phyloP scores from a whole-genome alignment of 2,113 vertebrate species.

The Carettochelys insculpta region DNA sequence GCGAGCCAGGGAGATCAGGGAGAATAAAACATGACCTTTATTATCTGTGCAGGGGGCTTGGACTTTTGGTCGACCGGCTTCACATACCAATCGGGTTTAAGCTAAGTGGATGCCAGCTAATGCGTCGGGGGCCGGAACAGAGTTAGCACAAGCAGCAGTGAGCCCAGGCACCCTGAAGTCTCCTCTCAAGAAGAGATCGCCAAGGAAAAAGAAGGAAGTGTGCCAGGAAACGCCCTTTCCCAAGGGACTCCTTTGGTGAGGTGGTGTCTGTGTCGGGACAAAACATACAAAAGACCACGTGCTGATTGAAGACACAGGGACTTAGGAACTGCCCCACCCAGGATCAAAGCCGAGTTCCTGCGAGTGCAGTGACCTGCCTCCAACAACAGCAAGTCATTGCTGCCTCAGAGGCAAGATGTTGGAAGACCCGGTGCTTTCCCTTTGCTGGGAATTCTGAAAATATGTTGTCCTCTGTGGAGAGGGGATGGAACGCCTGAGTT shows the following conservation, averaged over 20 bases:
- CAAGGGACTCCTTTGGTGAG: not conserved
- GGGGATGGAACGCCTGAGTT: not conserved
- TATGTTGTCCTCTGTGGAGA: not conserved
- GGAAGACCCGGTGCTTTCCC: not conserved
- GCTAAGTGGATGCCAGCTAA: conserved; percentile 68
- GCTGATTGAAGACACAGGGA: not conserved
- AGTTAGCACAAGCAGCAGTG: conserved; percentile 63
- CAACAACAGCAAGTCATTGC: not conserved
- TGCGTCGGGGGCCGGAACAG: conserved; percentile 63
- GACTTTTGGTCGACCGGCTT: conserved; percentile 63
- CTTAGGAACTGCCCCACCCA: not conserved
- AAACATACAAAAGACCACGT: fast-evolving
- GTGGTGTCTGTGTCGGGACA: no score
- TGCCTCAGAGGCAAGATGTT: not conserved
- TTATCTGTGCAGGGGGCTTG: conserved; percentile 66
- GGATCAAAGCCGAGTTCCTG: not conserved
- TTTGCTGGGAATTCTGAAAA: not conserved
- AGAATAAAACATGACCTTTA: conserved; percentile 71
- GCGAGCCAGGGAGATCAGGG: conserved; percentile 64
- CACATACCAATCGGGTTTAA: conserved; percentile 62
- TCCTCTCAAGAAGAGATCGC: conserved; percentile 60
- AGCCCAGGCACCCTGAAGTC: conserved; percentile 67
- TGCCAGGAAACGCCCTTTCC: conserved; percentile 42
- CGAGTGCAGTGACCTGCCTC: not conserved
- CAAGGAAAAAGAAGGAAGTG: conserved; percentile 53